phyloP scores from a whole-genome alignment of 2,113 vertebrate genomes.

The Muntiacus muntjak region DNA sequence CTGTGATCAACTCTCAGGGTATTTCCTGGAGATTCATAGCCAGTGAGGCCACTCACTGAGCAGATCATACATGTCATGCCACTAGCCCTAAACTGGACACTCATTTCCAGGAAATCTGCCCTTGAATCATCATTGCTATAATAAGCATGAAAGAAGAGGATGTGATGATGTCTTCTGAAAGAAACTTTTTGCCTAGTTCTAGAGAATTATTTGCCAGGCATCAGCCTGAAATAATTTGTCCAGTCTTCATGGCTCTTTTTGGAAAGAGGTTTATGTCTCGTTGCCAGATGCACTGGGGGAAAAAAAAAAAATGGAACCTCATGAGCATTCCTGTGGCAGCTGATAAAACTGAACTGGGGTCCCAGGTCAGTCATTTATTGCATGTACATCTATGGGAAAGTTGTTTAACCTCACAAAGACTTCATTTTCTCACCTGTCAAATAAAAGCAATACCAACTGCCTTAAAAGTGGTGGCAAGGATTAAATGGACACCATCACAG shows the following conservation, averaged over 20 bases:
- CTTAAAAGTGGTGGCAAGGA: not conserved
- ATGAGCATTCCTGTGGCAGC: not conserved
- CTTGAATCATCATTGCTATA: not conserved
- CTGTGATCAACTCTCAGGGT: not conserved
- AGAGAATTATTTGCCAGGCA: not conserved
- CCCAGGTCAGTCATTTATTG: not conserved
- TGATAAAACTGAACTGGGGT: not conserved
- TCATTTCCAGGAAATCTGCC: constrained; percentile 49
- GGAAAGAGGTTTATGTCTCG: not conserved
- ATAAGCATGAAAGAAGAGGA: not conserved
- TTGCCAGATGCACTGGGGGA: fast-evolving
- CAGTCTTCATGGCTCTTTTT: not conserved
- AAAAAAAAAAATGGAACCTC: not conserved
- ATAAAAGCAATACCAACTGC: not conserved
- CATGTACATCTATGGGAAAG: not conserved
- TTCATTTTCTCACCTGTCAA: not conserved
- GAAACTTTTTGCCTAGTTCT: not conserved
- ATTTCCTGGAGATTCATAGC: constrained; percentile 47
- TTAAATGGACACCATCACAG: not conserved
- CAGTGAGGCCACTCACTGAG: not conserved
- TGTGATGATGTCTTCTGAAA: not conserved
- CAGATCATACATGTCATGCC: not conserved
- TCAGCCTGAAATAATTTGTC: not conserved
- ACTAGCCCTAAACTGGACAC: not conserved
- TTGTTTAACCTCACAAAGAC: not conserved